Evolutionary conservation across 2,797 vertebrate species (phyloP), one percentile per base, ranked within the genome.

Genomic region (Buphagus erythrorhynchus): DNA sequence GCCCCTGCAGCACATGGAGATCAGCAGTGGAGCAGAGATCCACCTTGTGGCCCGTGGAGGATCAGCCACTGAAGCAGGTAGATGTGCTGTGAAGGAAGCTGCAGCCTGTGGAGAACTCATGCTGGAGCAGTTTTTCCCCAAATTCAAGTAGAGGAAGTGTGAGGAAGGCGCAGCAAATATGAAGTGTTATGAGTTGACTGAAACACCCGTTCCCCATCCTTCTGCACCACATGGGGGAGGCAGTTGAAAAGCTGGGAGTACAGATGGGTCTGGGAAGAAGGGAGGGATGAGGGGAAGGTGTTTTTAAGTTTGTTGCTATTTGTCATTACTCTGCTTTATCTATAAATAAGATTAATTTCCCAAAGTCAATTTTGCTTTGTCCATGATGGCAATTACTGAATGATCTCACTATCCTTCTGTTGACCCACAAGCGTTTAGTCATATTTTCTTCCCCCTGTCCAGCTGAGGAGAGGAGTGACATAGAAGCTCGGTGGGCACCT

Each of bases 61-160:
- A 36, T 49, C 35, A 58, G 26, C 5, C 16, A 9, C 14, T 3
- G 3, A 10, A 78, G 36, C 29, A 92, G 5, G 7, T 3, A 8
- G 20, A 61, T 42, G 28, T 18, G 1, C 4, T 21, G 36, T 69
- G 62, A 38, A 83, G 22, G n/a, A 68, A 92, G 25, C 5, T 73
- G 35, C 26, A 66, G 18, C 33, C 46, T 33, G 13, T 61, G 28
- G 11, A 85, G 28, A 42, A 13, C 5, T 13, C 22, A 36, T 1
- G 0, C 5, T 22, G 18, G 26, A 72, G 26, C 4, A 87, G 31
- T 16, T 36, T 72, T 71, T 65, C 18, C 8, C 9, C 7, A 33
- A 0, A 1, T 4, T 35, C 15, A 55, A 73, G 25, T 1, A 45
- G 13, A 67, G 24, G 15, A 48, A 46, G 3, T 10, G 15, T 28